Percentiles rank a stretch among this genome's conserved stretches.
phyloP scores from a whole-genome alignment of 2,113 vertebrate species.

The Octodon degus region DNA sequence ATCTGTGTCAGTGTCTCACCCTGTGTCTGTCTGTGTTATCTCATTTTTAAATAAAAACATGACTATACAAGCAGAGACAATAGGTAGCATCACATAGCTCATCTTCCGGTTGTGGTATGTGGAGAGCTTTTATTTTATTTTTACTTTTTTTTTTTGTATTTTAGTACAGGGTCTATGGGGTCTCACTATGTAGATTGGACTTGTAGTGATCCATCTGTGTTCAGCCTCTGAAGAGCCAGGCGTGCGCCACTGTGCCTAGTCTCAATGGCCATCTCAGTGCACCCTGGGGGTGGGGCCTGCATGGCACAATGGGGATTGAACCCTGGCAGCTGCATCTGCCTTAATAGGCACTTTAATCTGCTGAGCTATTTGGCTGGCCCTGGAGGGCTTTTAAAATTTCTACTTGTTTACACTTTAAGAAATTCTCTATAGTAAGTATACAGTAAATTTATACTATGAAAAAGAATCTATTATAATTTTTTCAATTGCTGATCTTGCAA shows the following conservation, averaged over 20 bases:
- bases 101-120: background rate
- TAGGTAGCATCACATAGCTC: background rate
- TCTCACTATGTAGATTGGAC: too few species aligned
- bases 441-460: background rate
- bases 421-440: background rate
- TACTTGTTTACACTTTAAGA: background rate
- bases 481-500: background rate
- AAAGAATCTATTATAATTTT: background rate
- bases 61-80: background rate
- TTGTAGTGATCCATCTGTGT: too few species aligned
- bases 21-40: background rate
- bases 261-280: too few species aligned
- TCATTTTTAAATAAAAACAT: constrained; percentile 14
- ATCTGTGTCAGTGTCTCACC: background rate
- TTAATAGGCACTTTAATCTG: too few species aligned
- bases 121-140: background rate
- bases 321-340: too few species aligned
- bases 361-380: too few species aligned
- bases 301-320: too few species aligned
- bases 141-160: too few species aligned
- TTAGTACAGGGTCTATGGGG: too few species aligned
- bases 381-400: background rate
- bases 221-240: too few species aligned
- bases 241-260: too few species aligned
- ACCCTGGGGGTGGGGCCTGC: too few species aligned